Percentiles rank a stretch among this genome's conserved stretches.
phyloP scores from a whole-genome alignment of 2,113 vertebrate species.

The Antechinus flavipes region DNA sequence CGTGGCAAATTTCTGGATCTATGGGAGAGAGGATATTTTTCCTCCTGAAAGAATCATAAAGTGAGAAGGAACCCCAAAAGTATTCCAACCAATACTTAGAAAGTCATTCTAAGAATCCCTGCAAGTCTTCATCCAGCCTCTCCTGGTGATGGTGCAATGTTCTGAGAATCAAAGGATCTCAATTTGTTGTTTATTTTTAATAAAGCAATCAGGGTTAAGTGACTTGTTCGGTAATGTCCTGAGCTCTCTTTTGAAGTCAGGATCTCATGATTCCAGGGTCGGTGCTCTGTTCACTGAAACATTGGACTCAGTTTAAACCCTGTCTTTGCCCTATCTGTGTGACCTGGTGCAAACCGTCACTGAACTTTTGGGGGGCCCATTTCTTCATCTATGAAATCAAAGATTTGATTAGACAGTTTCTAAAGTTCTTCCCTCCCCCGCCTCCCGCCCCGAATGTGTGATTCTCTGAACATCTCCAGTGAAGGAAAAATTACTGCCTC shows the following conservation, averaged over 20 bases:
- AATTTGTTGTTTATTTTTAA: no score
- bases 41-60: no score
- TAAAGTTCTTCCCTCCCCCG: not conserved
- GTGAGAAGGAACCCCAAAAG: no score
- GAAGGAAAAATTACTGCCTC: not conserved
- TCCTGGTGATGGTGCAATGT: not conserved
- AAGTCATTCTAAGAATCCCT: no score
- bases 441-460: not conserved
- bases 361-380: not conserved
- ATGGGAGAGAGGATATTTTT: no score
- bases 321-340: not conserved
- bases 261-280: no score
- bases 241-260: no score
- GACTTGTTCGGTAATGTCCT: no score
- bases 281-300: no score
- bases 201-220: no score
- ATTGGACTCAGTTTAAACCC: not conserved
- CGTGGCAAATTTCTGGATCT: no score
- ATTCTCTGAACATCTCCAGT: not conserved
- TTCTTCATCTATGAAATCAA: not conserved
- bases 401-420: not conserved
- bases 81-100: no score
- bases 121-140: not conserved
- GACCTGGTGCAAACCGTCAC: not conserved
- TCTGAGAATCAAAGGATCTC: not conserved